These are phyloP conservation scores for Callimico goeldii DNA, from an alignment of 2,797 vertebrate genomes.

Conservation along the genomic window DNA sequence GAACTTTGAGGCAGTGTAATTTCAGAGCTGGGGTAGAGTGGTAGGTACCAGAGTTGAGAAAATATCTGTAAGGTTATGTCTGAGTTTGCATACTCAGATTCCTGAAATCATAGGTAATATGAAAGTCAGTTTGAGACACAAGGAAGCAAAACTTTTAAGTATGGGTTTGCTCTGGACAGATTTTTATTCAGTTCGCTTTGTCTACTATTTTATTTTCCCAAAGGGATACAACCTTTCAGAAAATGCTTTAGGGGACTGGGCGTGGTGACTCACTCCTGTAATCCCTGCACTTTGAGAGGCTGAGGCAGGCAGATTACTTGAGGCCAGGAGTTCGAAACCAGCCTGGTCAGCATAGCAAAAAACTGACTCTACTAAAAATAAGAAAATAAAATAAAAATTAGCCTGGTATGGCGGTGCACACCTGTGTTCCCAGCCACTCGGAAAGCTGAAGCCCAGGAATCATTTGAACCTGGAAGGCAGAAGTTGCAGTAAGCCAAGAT, in stretches of 20 bases:
- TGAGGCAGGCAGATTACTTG: no score
- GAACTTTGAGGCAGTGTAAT: neutral
- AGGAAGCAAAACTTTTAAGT: neutral
- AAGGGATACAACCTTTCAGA: neutral
- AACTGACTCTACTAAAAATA: no score
- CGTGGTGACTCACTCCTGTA: no score
- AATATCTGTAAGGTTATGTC: neutral
- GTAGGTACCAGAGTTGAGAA: neutral
- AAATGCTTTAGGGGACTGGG: neutral
- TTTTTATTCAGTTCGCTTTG: neutral
- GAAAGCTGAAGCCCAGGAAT: no score
- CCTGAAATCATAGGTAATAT: neutral
- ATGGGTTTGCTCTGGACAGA: neutral
- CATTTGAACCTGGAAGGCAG: no score
- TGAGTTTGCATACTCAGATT: slow-evolving; percentile 24
- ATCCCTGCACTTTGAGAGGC: no score
- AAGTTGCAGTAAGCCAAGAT: no score
- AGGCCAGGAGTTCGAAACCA: no score
- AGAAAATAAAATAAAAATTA: no score
- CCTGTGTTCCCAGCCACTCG: no score
- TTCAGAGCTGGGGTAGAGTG: neutral
- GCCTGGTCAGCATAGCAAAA: no score
- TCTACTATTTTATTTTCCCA: neutral
- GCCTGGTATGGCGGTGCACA: no score
- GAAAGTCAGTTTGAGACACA: neutral